Conservation (phyloP, 2,888 invertebrate species). For the Temnothorax rugatulus region DNA sequence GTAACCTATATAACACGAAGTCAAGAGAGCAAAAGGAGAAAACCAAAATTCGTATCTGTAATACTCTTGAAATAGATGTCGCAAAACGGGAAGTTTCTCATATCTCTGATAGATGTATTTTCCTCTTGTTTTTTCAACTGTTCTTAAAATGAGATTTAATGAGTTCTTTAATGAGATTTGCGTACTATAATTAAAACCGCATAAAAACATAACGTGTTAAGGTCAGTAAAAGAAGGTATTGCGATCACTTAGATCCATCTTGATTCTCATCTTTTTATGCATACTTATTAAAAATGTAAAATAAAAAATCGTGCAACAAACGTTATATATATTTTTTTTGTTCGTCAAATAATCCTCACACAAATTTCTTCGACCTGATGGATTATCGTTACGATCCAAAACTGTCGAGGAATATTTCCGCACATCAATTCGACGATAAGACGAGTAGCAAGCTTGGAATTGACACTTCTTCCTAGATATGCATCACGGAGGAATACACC, state of each 20-base stretch:
- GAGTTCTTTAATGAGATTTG: neutral
- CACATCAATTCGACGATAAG: neutral
- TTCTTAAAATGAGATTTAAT: no score
- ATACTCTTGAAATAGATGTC: neutral
- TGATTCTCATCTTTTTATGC: neutral
- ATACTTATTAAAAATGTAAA: neutral
- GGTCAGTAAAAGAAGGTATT: neutral
- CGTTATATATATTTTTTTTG: neutral
- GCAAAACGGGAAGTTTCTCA: neutral
- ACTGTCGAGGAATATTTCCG: neutral
- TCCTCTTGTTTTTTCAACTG: neutral
- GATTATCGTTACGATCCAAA: slow-evolving; percentile 14
- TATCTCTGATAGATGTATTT: neutral
- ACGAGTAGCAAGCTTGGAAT: neutral
- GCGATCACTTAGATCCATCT: neutral
- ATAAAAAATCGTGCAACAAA: neutral
- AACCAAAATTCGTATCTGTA: neutral
- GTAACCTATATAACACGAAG: neutral
- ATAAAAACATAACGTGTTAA: neutral
- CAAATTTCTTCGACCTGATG: neutral
- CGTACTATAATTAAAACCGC: neutral
- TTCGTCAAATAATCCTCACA: neutral
- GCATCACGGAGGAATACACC: neutral
- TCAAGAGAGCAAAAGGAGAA: neutral
- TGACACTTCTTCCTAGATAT: slow-evolving; percentile 10